These are phyloP conservation scores for Calephelis perditalis DNA, from an alignment of 2,888 invertebrate genomes.

Conservation along the genomic window DNA sequence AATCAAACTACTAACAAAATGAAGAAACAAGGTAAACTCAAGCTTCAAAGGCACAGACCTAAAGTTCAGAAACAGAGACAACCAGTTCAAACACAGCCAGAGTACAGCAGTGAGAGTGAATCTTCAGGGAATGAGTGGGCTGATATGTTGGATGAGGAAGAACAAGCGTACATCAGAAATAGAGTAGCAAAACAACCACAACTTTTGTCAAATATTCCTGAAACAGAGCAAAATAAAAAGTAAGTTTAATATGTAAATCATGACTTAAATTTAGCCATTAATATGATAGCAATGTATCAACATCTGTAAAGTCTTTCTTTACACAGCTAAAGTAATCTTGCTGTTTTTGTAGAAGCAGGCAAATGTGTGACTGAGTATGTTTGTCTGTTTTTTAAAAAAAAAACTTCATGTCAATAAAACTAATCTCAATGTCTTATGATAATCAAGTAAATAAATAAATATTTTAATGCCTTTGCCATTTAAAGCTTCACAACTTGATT, in stretches of 20 bases:
- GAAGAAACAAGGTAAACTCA: slow-evolving; percentile 73
- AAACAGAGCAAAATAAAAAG: slow-evolving; percentile 47
- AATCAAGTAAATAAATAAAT: too few species aligned
- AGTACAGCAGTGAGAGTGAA: slow-evolving; percentile 67
- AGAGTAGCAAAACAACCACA: slow-evolving; percentile 62
- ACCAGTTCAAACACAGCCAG: slow-evolving; percentile 44
- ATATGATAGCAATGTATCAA: too few species aligned
- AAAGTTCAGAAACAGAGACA: slow-evolving; percentile 57
- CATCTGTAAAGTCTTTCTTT: too few species aligned
- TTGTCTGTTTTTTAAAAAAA: too few species aligned
- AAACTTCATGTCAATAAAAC: too few species aligned
- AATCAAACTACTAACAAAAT: slow-evolving; percentile 79
- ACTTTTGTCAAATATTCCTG: slow-evolving; percentile 57
- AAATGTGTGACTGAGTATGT: too few species aligned
- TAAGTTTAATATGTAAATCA: slow-evolving; percentile 27
- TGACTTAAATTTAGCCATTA: too few species aligned
- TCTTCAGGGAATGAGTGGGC: slow-evolving; percentile 74
- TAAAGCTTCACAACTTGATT: too few species aligned
- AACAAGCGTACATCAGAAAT: slow-evolving; percentile 70
- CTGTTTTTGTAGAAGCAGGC: too few species aligned
- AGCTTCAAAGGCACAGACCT: slow-evolving; percentile 59
- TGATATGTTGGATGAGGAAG: slow-evolving; percentile 78
- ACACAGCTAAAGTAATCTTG: too few species aligned
- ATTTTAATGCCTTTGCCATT: too few species aligned
- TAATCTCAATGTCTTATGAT: too few species aligned